Evolutionary conservation across 2,797 vertebrate species (phyloP).

Genomic region (Typhlichthys subterraneus): DNA sequence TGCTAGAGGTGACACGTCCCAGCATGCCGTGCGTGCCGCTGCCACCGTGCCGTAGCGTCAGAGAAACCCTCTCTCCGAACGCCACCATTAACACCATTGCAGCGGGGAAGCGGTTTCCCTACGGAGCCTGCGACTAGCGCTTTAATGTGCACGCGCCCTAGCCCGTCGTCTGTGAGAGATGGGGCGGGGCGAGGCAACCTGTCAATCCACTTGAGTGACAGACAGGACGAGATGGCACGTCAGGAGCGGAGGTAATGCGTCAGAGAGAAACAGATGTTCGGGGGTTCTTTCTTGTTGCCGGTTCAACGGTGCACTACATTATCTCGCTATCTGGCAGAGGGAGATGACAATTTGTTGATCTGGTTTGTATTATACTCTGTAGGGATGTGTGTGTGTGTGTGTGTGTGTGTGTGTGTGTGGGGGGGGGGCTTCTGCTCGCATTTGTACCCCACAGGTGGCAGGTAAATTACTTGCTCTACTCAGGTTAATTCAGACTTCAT

Average conservation of each 20-base stretch:
- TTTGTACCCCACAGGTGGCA: constrained; percentile 56
- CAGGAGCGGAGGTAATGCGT: constrained; percentile 38
- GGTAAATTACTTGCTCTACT: constrained; percentile 45
- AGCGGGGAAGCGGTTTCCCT: too few relatives aligned
- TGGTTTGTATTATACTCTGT: constrained; percentile 32
- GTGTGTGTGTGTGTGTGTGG: constrained; percentile 12
- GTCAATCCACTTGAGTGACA: constrained; percentile 68
- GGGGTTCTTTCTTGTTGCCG: constrained; percentile 32
- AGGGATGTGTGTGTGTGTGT: constrained; percentile 11
- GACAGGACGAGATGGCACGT: constrained; percentile 55
- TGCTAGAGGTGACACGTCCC: too few relatives aligned
- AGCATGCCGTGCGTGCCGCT: too few relatives aligned
- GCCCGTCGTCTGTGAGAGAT: constrained; percentile 50
- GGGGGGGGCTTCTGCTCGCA: constrained; percentile 2
- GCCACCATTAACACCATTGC: too few relatives aligned
- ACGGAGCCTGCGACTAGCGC: too few relatives aligned
- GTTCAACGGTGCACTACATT: constrained; percentile 27
- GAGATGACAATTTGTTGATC: constrained; percentile 50
- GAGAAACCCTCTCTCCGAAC: too few relatives aligned
- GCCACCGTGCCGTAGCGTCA: too few relatives aligned
- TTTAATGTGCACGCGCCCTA: constrained; percentile 28
- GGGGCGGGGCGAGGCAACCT: constrained; percentile 37
- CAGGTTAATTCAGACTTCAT: constrained; percentile 70
- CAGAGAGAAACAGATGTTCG: constrained; percentile 48
- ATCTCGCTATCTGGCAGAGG: constrained; percentile 22